phyloP scores from a whole-genome alignment of 2,113 vertebrate species.

The Vulpes ferrilata region DNA sequence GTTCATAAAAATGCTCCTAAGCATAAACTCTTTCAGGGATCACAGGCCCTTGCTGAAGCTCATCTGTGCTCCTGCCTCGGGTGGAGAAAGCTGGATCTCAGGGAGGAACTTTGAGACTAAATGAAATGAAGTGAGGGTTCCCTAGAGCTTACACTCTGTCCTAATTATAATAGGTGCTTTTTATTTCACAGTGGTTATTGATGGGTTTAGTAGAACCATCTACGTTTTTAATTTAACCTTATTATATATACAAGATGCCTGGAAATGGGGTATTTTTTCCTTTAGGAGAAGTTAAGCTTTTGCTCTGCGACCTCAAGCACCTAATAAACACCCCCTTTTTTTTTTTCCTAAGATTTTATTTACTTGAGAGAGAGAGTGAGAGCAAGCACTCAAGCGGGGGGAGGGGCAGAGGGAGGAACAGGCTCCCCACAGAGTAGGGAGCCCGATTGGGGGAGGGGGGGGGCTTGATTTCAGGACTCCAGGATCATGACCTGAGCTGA shows the following conservation, averaged over 20 bases:
- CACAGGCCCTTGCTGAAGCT: neutral
- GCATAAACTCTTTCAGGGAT: neutral
- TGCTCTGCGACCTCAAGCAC: neutral
- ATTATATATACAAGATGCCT: neutral
- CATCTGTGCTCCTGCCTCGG: neutral
- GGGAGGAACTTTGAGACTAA: neutral
- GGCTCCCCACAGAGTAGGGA: neutral
- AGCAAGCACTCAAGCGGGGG: neutral
- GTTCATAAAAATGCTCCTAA: neutral
- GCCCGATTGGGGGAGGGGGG: accelerated
- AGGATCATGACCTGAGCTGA: neutral
- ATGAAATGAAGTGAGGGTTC: neutral
- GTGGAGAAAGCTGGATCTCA: neutral
- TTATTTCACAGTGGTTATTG: neutral
- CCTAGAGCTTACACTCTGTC: neutral
- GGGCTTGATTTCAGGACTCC: neutral
- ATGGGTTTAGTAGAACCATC: neutral
- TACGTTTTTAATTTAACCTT: constrained; percentile 39
- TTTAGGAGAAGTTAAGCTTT: neutral
- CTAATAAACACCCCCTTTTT: neutral
- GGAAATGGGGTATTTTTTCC: neutral
- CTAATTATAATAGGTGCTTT: neutral
- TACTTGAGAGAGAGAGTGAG: neutral
- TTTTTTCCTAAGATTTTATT: neutral
- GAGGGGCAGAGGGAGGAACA: neutral